phyloP scores from a whole-genome alignment of 2,113 vertebrate genomes.

The Pipra filicauda region DNA sequence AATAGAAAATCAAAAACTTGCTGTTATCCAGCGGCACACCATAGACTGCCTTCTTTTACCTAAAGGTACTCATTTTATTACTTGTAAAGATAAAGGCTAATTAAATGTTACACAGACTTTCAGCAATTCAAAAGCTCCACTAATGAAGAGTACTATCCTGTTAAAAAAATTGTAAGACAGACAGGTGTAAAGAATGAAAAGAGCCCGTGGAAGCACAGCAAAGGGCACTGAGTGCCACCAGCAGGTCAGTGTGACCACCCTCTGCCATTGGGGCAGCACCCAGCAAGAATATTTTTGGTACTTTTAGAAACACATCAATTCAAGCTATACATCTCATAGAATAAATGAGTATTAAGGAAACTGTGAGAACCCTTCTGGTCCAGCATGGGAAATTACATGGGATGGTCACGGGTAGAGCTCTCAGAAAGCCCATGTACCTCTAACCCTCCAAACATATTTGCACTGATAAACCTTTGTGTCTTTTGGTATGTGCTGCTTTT shows the following conservation, averaged over 20 bases:
- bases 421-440: rapidly evolving
- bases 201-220: neutral
- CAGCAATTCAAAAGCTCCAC: constrained; percentile 47
- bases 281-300: no score
- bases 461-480: neutral
- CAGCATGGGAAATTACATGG: neutral
- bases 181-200: neutral
- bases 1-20: constrained; percentile 59
- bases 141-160: constrained; percentile 34
- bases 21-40: neutral
- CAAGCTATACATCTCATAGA: neutral
- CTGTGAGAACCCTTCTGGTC: neutral
- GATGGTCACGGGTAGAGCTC: rapidly evolving
- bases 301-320: neutral
- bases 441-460: neutral
- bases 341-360: neutral
- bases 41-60: constrained; percentile 35
- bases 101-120: constrained; percentile 69
- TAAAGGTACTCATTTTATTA: constrained; percentile 61
- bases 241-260: neutral
- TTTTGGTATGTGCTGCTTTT: neutral
- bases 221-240: neutral
- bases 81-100: constrained; percentile 73
- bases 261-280: neutral
- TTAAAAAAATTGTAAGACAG: neutral